Conservation (phyloP, 2,888 invertebrate species). For the Physocephala rufipes region DNA sequence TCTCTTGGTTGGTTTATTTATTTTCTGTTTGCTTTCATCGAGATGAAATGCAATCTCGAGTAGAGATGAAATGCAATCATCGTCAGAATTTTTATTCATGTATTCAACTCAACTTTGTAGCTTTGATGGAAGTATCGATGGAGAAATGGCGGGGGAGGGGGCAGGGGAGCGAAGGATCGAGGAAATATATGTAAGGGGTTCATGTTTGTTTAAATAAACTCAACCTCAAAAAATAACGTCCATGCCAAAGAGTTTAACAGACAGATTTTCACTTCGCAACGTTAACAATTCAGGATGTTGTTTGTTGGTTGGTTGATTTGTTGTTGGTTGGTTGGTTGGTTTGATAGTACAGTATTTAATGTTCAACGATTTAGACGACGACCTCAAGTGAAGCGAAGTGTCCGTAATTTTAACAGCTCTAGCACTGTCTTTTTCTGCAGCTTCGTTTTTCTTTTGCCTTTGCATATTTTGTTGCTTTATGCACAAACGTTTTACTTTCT, state of each 20-base stretch:
- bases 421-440: constrained; percentile 12
- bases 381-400: constrained; percentile 31
- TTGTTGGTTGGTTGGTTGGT: constrained; percentile 16
- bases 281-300: neutral
- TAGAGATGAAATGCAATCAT: constrained; percentile 35
- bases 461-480: neutral
- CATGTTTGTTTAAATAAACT: constrained; percentile 23
- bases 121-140: neutral
- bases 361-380: constrained; percentile 28
- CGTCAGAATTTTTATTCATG: constrained; percentile 25
- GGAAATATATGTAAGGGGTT: no score
- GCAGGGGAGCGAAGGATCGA: no score
- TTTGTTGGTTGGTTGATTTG: constrained; percentile 8
- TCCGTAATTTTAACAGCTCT: constrained; percentile 30
- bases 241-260: neutral
- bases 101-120: constrained; percentile 1
- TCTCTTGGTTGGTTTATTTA: neutral
- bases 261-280: neutral
- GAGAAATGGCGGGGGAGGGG: no score
- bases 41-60: constrained; percentile 33
- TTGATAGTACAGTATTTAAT: no score
- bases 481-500: neutral
- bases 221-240: neutral
- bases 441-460: neutral
- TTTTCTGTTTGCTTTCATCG: no score